Percentiles rank a stretch among this genome's conserved stretches.
Evolutionary conservation across 2,113 vertebrate species (phyloP).

Genomic region (Cisticola juncidis): DNA sequence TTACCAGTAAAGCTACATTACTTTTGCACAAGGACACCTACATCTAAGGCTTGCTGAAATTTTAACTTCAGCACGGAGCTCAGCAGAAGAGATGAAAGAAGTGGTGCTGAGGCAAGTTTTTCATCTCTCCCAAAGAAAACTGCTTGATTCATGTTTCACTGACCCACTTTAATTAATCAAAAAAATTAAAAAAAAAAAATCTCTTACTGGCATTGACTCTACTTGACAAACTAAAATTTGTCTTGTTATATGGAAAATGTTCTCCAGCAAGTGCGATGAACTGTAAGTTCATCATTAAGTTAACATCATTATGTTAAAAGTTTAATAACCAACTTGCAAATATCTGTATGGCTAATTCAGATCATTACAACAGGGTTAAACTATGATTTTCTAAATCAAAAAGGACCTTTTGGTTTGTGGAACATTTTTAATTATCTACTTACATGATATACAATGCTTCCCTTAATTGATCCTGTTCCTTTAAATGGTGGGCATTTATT

Average conservation of each 20-base stretch:
- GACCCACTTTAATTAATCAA: background rate
- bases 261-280: background rate
- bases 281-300: background rate
- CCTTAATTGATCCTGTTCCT: background rate
- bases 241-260: background rate
- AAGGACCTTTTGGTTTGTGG: background rate
- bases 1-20: background rate
- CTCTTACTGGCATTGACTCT: background rate
- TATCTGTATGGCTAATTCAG: background rate
- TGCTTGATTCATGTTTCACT: background rate
- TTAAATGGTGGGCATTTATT: background rate
- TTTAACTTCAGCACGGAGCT: background rate
- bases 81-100: background rate
- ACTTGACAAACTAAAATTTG: background rate
- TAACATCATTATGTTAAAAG: background rate
- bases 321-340: background rate
- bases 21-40: background rate
- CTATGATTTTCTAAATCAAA: background rate
- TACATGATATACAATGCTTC: background rate
- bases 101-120: background rate
- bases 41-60: background rate
- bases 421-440: background rate
- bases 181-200: background rate
- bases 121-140: background rate
- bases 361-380: background rate